Evolutionary conservation across 2,113 vertebrate species (phyloP), one percentile per base, ranked within the genome.

Genomic region (Cottus gobio): DNA sequence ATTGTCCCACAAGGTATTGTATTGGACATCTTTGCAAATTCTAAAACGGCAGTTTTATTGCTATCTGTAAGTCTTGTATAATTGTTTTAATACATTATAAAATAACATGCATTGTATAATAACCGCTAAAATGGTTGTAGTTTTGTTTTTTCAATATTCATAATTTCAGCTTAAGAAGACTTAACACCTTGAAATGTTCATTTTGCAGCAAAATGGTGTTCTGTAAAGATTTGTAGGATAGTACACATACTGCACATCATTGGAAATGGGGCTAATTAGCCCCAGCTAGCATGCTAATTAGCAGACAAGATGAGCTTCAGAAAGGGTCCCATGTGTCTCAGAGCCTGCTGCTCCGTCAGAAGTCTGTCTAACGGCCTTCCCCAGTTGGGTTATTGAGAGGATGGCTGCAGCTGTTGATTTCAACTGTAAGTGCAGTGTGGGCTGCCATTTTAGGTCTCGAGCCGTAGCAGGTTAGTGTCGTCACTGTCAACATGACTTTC

Each of bases 401-500:
- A 52, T 20, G 13, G 7, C 42, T 63, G n/a, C 64, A 28, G 54
- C 20, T 58, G 42, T 36, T 73, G 34, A 28, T 74, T 58, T 2
- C 15, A 42, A 26, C 74, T 61, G 31, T 36, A 36, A 67, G 61
- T 65, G 20, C 48, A 46, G 18, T 16, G 5, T 39, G 20, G 36
- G 70, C 39, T 42, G 57, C 79, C 76, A 84, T 89, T 80, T 75
- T 86, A 71, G 75, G 30, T 74, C 8, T 39, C 5, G 46, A 64
- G 71, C 42, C 57, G 30, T 71, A 62, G 31, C 73, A 67, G 61
- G 58, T 34, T 66, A 8, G 50, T 52, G 48, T 81, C 60, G n/a
- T 68, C 30, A 1, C 12, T 64, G 63, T 77, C 57, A 64, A 69
- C 54, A 67, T 22, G n/a, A 42, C 24, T 71, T 67, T 62, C 1